Percentiles rank a stretch among this genome's conserved stretches.
Evolutionary conservation across 2,888 invertebrate genomes (phyloP).

Genomic region (Melinopterus prodromus): DNA sequence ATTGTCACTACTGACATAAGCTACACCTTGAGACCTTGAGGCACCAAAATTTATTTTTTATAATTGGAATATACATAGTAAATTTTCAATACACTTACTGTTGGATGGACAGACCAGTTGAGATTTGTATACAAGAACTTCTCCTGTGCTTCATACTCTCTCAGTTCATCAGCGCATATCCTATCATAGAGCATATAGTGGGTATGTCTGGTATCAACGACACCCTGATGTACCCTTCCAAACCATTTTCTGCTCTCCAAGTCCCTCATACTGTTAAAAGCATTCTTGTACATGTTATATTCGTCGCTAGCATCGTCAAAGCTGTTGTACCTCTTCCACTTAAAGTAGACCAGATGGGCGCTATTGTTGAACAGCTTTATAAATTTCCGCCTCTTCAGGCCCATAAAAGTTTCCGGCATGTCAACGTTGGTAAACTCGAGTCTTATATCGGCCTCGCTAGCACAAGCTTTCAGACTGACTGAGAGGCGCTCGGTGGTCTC

Average conservation of each 20-base stretch:
- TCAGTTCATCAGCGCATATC: slow-evolving; percentile 58
- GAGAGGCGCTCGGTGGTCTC: slow-evolving; percentile 64
- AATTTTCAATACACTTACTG: slow-evolving; percentile 57
- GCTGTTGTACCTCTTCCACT: slow-evolving; percentile 66
- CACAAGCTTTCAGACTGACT: slow-evolving; percentile 60
- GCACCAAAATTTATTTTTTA: background rate
- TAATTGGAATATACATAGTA: background rate
- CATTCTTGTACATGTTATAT: slow-evolving; percentile 46
- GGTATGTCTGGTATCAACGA: slow-evolving; percentile 52
- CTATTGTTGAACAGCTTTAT: slow-evolving; percentile 64
- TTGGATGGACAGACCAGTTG: slow-evolving; percentile 63
- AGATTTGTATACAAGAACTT: slow-evolving; percentile 54
- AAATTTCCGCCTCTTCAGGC: slow-evolving; percentile 59
- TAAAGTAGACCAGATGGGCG: slow-evolving; percentile 63
- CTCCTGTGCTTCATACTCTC: slow-evolving; percentile 50
- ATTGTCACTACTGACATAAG: background rate
- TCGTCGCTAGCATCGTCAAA: slow-evolving; percentile 57
- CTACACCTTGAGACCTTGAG: too few relatives aligned
- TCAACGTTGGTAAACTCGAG: slow-evolving; percentile 63
- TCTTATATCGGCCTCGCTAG: slow-evolving; percentile 62
- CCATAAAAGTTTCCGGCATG: slow-evolving; percentile 68
- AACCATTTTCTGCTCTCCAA: slow-evolving; percentile 49
- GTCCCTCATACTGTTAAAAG: slow-evolving; percentile 48
- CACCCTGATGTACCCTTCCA: slow-evolving; percentile 50
- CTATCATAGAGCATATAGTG: slow-evolving; percentile 58